A percentile compares a stretch with the other conserved stretches of the same genome.
Conservation (phyloP, 2,113 vertebrate species). For the Xenopus borealis region DNA sequence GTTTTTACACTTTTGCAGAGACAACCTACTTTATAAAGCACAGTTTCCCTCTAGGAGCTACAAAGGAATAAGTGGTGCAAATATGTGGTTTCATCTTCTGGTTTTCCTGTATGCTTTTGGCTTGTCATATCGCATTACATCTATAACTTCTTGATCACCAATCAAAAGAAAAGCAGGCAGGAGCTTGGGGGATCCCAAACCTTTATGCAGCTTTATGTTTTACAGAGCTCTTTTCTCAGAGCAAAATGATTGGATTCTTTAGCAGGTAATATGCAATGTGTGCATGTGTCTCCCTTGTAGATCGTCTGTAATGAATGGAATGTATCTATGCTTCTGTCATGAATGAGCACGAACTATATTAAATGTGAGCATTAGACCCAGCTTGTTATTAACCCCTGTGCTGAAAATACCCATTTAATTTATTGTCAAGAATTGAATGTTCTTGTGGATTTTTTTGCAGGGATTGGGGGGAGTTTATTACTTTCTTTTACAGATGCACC, state of each 20-base stretch:
- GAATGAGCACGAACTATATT: constrained; percentile 27
- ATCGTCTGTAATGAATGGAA: constrained; percentile 8
- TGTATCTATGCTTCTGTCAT: neutral
- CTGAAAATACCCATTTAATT: too few species aligned
- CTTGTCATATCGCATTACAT: constrained; percentile 9
- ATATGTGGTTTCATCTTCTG: neutral
- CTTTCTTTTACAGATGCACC: constrained; percentile 31
- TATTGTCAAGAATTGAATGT: neutral
- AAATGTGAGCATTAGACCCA: too few species aligned
- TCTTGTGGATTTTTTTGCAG: neutral
- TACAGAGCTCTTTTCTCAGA: neutral
- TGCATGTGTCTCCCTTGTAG: too few species aligned
- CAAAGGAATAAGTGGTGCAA: constrained; percentile 13
- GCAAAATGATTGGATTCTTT: constrained; percentile 21
- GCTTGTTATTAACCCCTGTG: neutral
- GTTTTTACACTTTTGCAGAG: constrained; percentile 13
- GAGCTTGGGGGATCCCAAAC: neutral
- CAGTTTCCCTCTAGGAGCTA: neutral
- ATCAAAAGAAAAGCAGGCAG: constrained; percentile 1
- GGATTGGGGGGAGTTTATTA: constrained; percentile 2
- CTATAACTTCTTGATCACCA: neutral
- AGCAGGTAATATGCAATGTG: constrained; percentile 30
- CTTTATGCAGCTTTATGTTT: constrained; percentile 16
- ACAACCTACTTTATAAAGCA: constrained; percentile 7
- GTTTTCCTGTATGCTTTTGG: constrained; percentile 8